Base-by-base conservation (phyloP, 2,113 vertebrate species). In the Anoplopoma fimbria region DNA sequence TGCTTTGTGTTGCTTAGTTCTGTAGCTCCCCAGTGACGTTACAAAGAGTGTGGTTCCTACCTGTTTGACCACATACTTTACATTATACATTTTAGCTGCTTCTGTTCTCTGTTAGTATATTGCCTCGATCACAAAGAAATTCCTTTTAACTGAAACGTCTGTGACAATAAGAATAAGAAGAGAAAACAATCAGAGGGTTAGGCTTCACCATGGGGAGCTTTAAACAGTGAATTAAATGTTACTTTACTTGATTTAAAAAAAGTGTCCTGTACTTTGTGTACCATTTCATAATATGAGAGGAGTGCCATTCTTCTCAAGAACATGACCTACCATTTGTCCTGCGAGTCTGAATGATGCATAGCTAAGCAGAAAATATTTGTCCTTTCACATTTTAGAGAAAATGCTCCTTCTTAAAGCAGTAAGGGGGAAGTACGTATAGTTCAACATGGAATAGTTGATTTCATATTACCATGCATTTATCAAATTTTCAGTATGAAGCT, bases 51-150 rank as follows among this genome's bases (percentile, higher is more conserved):
- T 57, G 36, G 70, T 60, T 65, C 45, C n/a, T 86, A 89, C 94
- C 89, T 75, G 94, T 94, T 92, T 76, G 89, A 68, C 89, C 25
- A 67, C 93, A 94, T 95, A 81, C 67, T 79, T 90, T 1, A 15
- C 29, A 75, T 42, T 12, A 31, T 10, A 38, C 63, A 19, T 36
- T 63, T 77, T 31, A 13, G 6, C 73, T 33, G 23, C 67, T 69
- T 78, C 75, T 4, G n/a, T 72, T 67, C 6, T n/a, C 9, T 47
- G 27, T 42, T 34, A 36, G 9, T 64, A 33, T 33, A 58, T 60
- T n/a, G 29, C 51, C 15, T n/a, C 55, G 53, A 76, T 47, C 29
- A 69, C 74, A 78, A 78, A 72, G 34, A 70, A 47, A 62, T 53
- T 49, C 3, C 13, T 67, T 27, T 73, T 1, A 31, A 73, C 19